Evolutionary conservation across 2,888 invertebrate species (phyloP), one percentile per base, ranked within the genome.

Genomic region (Cotesia congregata): DNA sequence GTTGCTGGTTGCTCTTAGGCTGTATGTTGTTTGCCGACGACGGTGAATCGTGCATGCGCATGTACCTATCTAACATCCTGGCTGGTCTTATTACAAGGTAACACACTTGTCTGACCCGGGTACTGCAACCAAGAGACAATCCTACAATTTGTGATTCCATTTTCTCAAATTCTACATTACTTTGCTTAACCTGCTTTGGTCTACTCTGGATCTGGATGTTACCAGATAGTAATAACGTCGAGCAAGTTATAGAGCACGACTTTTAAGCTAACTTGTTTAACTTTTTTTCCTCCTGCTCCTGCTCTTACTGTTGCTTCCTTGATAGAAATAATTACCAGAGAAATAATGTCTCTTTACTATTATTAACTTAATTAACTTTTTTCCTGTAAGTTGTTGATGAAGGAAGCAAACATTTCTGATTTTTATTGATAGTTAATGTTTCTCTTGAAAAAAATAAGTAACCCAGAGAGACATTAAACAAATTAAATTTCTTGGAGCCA

Each of bases 91-190:
- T 70, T 70, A 70, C 40, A 68, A 41, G 67, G 5, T 12, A 68
- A 68, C 70, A 70, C 70, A 70, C 70, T 70, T 70, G 70, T 70
- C 70, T 17, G 70, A 70, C 70, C 17, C 12, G 15, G 59, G 17
- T 17, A 70, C 4, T 50, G 59, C 41, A 50, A 50, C 50, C 50
- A 60, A 70, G 70, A 70, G 50, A 50, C 30, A 70, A 39, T 68
- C 67, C 39, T 41, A 68, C 70, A 70, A 70, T 70, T 70, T 70
- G 70, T 70, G 70, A 70, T 70, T 70, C 70, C 60, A 70, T 70
- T 70, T 50, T 70, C 70, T 70, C 20, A 70, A 70, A 70, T 70
- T 59, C 50, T 70, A 20, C 50, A 60, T 70, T 20, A 41, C 30
- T 17, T 59, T 70, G n/a, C 60, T 70, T 50, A 12, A 30, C 60